Percentiles rank a stretch among this genome's conserved stretches.
Evolutionary conservation across 2,888 invertebrate genomes (phyloP).

Genomic region (Drosophila diplacantha): DNA sequence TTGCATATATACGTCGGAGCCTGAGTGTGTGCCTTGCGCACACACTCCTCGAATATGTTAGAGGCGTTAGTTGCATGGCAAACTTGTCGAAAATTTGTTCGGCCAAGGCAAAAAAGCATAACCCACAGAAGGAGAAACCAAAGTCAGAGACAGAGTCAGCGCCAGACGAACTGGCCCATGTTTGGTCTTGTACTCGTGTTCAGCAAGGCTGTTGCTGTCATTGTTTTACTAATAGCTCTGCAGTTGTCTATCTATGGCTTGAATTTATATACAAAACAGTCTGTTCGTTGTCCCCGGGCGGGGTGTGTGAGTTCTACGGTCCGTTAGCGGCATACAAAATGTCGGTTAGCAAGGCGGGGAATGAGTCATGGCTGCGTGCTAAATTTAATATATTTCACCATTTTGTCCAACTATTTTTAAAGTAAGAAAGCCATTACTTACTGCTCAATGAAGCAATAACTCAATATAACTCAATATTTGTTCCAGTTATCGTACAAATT

Average conservation of each 20-base stretch:
- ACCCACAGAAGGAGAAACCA: conserved; percentile 35
- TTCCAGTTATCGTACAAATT: neutral
- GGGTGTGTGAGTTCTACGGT: conserved; percentile 14
- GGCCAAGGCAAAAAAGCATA: conserved; percentile 19
- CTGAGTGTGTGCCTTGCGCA: conserved; percentile 5
- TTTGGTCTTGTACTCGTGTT: conserved; percentile 57
- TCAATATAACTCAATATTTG: neutral
- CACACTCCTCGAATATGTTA: conserved; percentile 35
- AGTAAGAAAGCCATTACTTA: neutral
- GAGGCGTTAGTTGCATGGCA: conserved; percentile 48
- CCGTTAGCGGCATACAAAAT: conserved; percentile 1
- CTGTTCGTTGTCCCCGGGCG: conserved; percentile 6
- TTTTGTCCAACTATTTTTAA: neutral
- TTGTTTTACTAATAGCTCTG: conserved; percentile 68
- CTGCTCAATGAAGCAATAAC: neutral
- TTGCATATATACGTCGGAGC: conserved; percentile 15
- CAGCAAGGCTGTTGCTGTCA: conserved; percentile 68
- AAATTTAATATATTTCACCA: too few species aligned
- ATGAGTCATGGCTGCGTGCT: conserved; percentile 6
- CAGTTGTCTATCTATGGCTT: conserved; percentile 55
- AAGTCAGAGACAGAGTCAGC: conserved; percentile 30
- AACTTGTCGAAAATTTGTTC: conserved; percentile 71
- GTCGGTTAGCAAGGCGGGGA: neutral
- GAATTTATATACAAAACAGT: conserved; percentile 23
- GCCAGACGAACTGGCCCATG: conserved; percentile 63